Evolutionary conservation across 2,113 vertebrate genomes (phyloP).

Genomic region (Isurus oxyrinchus): DNA sequence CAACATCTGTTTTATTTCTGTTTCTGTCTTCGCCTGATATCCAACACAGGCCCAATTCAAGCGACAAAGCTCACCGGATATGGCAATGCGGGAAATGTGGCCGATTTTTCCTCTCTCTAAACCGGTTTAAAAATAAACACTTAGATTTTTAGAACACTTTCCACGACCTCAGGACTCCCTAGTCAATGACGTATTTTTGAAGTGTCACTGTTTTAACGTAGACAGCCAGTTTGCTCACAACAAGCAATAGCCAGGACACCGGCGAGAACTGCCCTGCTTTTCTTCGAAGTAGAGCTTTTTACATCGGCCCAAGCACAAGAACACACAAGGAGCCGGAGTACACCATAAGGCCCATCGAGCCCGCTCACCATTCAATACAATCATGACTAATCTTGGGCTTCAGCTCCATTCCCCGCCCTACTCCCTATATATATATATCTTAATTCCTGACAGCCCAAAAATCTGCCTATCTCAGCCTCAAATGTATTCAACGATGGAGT

Average conservation of each 20-base stretch:
- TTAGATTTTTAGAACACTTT: background rate
- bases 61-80: background rate
- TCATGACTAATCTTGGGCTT: too few relatives aligned
- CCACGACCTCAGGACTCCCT: background rate
- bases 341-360: too few relatives aligned
- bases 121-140: background rate
- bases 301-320: too few relatives aligned
- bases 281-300: too few relatives aligned
- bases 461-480: too few relatives aligned
- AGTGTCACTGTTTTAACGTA: background rate
- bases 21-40: background rate
- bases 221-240: background rate
- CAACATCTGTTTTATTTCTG: too few relatives aligned
- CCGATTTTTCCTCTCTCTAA: background rate
- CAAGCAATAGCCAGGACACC: background rate
- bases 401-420: too few relatives aligned
- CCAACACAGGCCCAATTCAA: background rate
- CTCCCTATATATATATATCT: too few relatives aligned
- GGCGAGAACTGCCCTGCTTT: background rate
- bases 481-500: too few relatives aligned
- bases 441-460: too few relatives aligned
- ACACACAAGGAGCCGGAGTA: too few relatives aligned
- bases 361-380: too few relatives aligned
- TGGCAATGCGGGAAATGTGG: background rate
- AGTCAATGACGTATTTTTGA: background rate